These are phyloP conservation scores for Nomia melanderi DNA, from an alignment of 1,140 invertebrate genomes.

Conservation along the genomic window DNA sequence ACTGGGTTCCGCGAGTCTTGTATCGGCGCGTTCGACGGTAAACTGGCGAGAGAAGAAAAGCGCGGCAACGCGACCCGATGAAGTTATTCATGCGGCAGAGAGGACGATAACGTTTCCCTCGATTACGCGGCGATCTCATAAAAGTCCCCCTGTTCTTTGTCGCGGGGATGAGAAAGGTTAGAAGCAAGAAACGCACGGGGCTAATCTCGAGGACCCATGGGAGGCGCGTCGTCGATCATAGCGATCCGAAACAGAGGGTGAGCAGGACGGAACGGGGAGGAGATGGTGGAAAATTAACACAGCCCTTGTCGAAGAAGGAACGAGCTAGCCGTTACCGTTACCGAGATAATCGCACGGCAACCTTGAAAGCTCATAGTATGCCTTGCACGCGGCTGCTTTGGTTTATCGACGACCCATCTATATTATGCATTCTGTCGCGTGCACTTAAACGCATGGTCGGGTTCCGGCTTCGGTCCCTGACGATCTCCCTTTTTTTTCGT, in stretches of 20 bases:
- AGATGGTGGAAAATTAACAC: slow-evolving; percentile 43
- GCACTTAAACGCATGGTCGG: slow-evolving; percentile 37
- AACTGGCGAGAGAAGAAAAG: no score
- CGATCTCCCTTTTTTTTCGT: slow-evolving; percentile 33
- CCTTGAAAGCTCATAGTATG: slow-evolving; percentile 8
- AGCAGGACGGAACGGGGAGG: neutral
- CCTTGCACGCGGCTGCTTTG: slow-evolving; percentile 2
- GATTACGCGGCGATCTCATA: slow-evolving; percentile 35
- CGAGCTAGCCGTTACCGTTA: slow-evolving; percentile 12
- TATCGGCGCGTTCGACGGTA: neutral
- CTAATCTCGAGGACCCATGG: slow-evolving; percentile 46
- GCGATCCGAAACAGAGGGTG: slow-evolving; percentile 19
- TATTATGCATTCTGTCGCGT: slow-evolving; percentile 52
- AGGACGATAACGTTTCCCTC: slow-evolving; percentile 44
- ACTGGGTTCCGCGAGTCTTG: neutral
- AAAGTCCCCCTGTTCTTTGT: slow-evolving; percentile 30
- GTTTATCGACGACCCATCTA: slow-evolving; percentile 34
- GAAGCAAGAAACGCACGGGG: slow-evolving; percentile 1
- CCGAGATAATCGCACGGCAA: slow-evolving; percentile 22
- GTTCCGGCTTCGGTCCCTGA: slow-evolving; percentile 3
- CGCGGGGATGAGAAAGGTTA: slow-evolving; percentile 11
- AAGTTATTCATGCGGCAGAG: slow-evolving; percentile 43
- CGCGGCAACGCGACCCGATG: neutral
- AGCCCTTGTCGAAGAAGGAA: slow-evolving; percentile 36
- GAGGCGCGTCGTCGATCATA: slow-evolving; percentile 34